Percentiles rank a stretch among this genome's conserved stretches.
These are phyloP conservation scores for Ligdia adustata DNA, from an alignment of 2,888 invertebrate genomes.

Conservation along the genomic window DNA sequence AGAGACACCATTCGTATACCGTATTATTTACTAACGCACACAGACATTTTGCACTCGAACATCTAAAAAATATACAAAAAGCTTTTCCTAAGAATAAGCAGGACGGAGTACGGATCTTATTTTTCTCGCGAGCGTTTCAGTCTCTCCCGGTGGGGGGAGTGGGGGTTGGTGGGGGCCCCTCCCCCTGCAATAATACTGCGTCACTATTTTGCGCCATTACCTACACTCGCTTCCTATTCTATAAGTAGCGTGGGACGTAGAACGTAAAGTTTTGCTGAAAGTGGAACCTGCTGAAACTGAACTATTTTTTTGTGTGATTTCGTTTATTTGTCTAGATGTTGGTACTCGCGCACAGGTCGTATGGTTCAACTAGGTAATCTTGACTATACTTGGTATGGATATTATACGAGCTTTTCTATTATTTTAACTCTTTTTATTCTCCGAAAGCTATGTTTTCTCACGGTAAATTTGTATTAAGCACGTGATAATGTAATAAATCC, in stretches of 20 bases:
- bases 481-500: too few relatives aligned
- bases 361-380: too few relatives aligned
- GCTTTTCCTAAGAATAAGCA: conserved; percentile 81
- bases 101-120: conserved; percentile 83
- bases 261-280: conserved; percentile 58
- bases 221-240: conserved; percentile 84
- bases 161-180: conserved; percentile 57
- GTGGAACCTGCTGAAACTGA: conserved; percentile 10
- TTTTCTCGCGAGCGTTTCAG: conserved; percentile 84
- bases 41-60: conserved; percentile 59
- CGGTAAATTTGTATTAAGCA: too few relatives aligned
- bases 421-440: too few relatives aligned
- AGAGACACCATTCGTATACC: conserved; percentile 44
- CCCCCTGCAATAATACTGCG: conserved; percentile 84
- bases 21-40: conserved; percentile 70
- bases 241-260: conserved; percentile 75
- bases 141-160: conserved; percentile 65
- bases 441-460: too few relatives aligned
- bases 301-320: too few relatives aligned
- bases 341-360: too few relatives aligned
- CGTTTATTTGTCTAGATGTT: too few relatives aligned
- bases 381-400: too few relatives aligned
- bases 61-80: conserved; percentile 79
- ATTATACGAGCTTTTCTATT: too few relatives aligned
- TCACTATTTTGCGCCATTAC: conserved; percentile 85